Conservation (phyloP, 2,888 invertebrate species). For the Apamea anceps region DNA sequence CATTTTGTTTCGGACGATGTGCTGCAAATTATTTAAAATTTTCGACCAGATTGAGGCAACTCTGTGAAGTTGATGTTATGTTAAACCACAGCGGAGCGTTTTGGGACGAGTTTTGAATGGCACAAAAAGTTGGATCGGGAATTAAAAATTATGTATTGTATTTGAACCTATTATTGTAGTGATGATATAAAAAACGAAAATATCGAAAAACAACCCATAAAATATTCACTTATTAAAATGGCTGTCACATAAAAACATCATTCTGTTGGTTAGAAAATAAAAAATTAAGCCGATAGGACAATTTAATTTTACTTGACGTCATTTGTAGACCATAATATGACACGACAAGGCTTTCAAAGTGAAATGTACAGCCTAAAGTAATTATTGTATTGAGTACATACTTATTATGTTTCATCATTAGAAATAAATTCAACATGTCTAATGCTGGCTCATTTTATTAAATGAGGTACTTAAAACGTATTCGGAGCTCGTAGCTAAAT, state of each 20-base stretch:
- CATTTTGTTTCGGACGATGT: constrained; percentile 22
- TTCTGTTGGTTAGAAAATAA: not conserved
- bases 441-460: not conserved
- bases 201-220: not conserved
- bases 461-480: not conserved
- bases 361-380: constrained; percentile 8
- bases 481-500: not conserved
- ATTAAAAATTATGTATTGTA: not conserved
- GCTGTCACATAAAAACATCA: constrained; percentile 3
- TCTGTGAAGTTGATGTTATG: constrained; percentile 14
- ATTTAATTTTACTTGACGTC: constrained; percentile 5
- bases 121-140: too few species aligned
- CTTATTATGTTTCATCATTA: not conserved
- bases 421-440: constrained; percentile 5
- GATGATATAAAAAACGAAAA: not conserved
- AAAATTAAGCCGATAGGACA: not conserved
- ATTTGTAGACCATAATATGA: constrained; percentile 6
- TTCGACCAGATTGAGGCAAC: constrained; percentile 27
- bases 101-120: not conserved
- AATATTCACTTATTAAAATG: not conserved
- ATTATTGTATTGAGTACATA: not conserved
- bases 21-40: constrained; percentile 31
- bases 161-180: not conserved
- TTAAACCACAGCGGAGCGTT: constrained; percentile 20
- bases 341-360: constrained; percentile 21